phyloP scores from a whole-genome alignment of 1,140 invertebrate species.

The Scaptomyza hsui region DNA sequence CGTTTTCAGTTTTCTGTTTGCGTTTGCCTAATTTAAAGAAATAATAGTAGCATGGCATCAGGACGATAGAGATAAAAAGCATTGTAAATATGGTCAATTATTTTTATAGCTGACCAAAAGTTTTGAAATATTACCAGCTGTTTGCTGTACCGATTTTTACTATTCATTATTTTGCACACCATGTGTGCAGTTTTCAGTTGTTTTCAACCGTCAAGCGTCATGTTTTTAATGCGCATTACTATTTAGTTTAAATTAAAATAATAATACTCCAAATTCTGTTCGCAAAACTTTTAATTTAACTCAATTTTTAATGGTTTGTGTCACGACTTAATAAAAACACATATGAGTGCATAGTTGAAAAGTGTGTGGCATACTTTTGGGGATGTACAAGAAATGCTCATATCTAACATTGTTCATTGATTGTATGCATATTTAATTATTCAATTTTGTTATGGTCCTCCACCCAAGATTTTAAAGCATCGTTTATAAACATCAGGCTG shows the following conservation, averaged over 20 bases:
- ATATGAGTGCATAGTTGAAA: background rate
- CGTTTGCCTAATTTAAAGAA: conserved; percentile 25
- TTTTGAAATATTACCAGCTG: conserved; percentile 16
- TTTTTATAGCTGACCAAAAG: background rate
- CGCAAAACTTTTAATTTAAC: background rate
- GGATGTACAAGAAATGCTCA: background rate
- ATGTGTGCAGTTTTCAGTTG: background rate
- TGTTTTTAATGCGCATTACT: conserved; percentile 6
- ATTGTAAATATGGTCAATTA: conserved; percentile 13
- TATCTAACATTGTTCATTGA: background rate
- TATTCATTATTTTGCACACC: background rate
- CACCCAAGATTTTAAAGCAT: conserved; percentile 33
- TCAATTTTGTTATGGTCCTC: conserved; percentile 25
- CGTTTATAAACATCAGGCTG: conserved; percentile 33
- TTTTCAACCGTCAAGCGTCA: conserved; percentile 11
- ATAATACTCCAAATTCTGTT: background rate
- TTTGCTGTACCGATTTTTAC: conserved; percentile 17
- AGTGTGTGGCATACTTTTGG: conserved; percentile 41
- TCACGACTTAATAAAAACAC: conserved; percentile 14
- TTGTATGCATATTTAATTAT: background rate
- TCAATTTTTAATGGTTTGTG: conserved; percentile 23
- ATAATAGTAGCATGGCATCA: background rate
- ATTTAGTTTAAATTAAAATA: too few species aligned
- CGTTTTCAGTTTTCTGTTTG: conserved; percentile 18
- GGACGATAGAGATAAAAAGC: conserved; percentile 3